These are phyloP conservation scores for Coelopa pilipes DNA, from an alignment of 2,888 invertebrate genomes.

Conservation along the genomic window DNA sequence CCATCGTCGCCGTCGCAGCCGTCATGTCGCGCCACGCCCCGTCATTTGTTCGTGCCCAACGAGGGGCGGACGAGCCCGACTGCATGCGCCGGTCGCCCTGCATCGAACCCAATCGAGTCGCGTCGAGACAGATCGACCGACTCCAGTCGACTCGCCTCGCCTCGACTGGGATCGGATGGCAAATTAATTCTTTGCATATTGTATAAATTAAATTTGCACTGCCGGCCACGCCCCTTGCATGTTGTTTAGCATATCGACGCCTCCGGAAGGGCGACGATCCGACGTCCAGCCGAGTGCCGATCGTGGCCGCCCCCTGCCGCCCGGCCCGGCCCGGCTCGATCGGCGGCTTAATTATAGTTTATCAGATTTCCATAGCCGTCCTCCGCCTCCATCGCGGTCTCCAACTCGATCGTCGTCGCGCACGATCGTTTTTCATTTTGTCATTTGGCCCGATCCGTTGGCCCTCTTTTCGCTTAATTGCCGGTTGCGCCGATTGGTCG, in stretches of 20 bases:
- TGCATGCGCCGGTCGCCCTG: not conserved
- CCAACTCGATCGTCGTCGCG: conserved; percentile 1
- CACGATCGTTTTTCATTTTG: conserved; percentile 58
- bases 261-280: conserved; percentile 39
- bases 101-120: not conserved
- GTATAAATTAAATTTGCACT: conserved; percentile 65
- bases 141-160: not conserved
- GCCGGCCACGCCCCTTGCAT: conserved; percentile 61
- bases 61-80: not conserved
- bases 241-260: conserved; percentile 64
- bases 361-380: conserved; percentile 62
- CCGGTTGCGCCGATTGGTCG: conserved; percentile 53
- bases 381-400: too few relatives aligned
- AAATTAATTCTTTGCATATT: conserved; percentile 51
- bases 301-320: conserved; percentile 51
- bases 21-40: conserved; percentile 20
- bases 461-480: conserved; percentile 52
- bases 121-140: not conserved
- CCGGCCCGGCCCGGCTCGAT: conserved; percentile 39
- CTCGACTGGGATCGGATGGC: conserved; percentile 23
- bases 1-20: not conserved
- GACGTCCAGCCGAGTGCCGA: conserved; percentile 37
- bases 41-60: conserved; percentile 13
- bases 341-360: conserved; percentile 63
- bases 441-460: conserved; percentile 47